Evolutionary conservation across 2,888 invertebrate genomes (phyloP), one percentile per base, ranked within the genome.

Genomic region (Ennomos fuscantarius): DNA sequence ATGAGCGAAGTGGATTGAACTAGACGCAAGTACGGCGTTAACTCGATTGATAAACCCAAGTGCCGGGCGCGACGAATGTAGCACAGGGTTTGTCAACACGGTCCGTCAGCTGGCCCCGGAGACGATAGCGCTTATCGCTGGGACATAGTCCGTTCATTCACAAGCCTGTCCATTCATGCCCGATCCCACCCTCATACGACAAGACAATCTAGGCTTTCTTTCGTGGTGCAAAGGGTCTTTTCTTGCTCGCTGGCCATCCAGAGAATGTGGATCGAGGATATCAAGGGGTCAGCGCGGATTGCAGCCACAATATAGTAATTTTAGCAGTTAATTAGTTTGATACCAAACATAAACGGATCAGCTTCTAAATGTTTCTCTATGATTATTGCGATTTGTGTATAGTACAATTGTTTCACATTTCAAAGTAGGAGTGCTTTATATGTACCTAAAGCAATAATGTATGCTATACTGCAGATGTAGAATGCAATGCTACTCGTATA

Each of bases 71-170:
- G 48, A 82, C 75, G 84, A 88, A 91, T 89, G 88, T 91, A 77
- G 90, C 86, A 85, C 91, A 86, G 89, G 87, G 90, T 89, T 90
- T 91, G 91, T 91, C 90, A 90, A 89, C 87, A 87, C 80, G 84
- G 82, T 82, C 81, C 79, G 84, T 89, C 90, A 91, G 89, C 90
- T 90, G 90, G 89, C 90, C 89, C 85, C 85, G 56, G 67, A 55
- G 79, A 73, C 82, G 91, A 91, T 91, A 92, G 84, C 82, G 87
- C 89, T 92, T 92, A 92, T 91, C 91, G 81, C 79, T 80, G 88
- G 91, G 90, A 89, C 91, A 90, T 86, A 91, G 91, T 91, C 91
- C 91, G 84, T 82, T 89, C 91, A 92, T 92, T 92, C 91, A 92
- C 86, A 88, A 90, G 87, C 84, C 80, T 81, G 79, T 84, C 85